These are phyloP conservation scores for Muscicapa adusta DNA, from an alignment of 2,113 vertebrate genomes.

Conservation along the genomic window DNA sequence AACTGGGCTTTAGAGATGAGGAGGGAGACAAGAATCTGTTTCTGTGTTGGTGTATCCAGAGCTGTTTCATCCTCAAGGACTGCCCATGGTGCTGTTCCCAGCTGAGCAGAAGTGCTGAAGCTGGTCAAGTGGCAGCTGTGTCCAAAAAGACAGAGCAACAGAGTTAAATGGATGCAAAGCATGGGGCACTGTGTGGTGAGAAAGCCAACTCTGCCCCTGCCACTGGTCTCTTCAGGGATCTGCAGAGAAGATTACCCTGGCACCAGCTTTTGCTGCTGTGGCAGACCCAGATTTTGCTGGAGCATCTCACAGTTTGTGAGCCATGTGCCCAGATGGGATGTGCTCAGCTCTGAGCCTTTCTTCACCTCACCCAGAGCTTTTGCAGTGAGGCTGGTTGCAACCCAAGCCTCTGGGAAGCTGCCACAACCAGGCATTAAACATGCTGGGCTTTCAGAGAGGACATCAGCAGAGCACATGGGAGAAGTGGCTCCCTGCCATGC, in stretches of 20 bases:
- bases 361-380: neutral
- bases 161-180: neutral
- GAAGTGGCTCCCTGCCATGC: constrained; percentile 46
- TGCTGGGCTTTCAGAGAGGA: neutral
- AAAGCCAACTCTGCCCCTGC: fast-evolving
- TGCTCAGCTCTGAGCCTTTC: neutral
- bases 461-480: neutral
- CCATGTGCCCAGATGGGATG: fast-evolving
- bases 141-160: neutral
- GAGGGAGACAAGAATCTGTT: neutral
- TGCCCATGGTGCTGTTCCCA: neutral
- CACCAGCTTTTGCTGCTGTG: neutral
- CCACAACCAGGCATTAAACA: neutral
- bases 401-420: neutral
- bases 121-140: neutral
- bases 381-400: neutral
- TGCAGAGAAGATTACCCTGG: neutral
- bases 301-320: neutral
- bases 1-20: neutral
- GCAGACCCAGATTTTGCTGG: neutral
- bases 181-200: neutral
- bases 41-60: neutral
- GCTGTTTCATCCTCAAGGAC: neutral
- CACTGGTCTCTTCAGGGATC: neutral
- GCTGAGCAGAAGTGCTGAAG: neutral